phyloP scores from a whole-genome alignment of 2,888 invertebrate genomes.

The Oxycera nigricornis region DNA sequence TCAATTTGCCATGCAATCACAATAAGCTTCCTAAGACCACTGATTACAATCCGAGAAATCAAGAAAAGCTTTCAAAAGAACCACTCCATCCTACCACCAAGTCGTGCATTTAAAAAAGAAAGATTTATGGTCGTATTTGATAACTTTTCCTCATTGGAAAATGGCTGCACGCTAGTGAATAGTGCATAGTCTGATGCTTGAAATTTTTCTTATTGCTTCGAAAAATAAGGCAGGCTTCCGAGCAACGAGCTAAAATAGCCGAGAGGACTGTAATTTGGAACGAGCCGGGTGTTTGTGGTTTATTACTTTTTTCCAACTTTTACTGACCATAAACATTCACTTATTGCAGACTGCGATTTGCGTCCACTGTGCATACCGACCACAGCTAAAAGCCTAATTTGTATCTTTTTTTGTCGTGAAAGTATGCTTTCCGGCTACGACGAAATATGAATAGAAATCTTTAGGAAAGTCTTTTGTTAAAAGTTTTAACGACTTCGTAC shows the following conservation, averaged over 20 bases:
- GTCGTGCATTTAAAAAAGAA: slow-evolving; percentile 1
- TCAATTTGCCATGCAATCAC: no score
- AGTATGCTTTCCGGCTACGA: neutral
- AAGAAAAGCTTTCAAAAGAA: no score
- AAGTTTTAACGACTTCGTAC: neutral
- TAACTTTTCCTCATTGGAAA: neutral
- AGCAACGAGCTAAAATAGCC: no score
- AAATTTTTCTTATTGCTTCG: no score
- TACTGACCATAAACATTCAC: slow-evolving; percentile 6
- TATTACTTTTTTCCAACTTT: slow-evolving; percentile 3
- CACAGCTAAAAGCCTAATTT: no score
- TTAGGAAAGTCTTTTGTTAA: neutral
- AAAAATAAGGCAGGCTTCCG: no score
- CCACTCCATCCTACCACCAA: no score
- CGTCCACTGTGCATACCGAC: neutral
- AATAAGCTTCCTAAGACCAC: no score
- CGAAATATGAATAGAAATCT: neutral
- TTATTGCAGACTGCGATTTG: neutral
- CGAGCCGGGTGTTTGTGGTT: neutral
- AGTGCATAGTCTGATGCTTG: no score
- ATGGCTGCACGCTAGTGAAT: neutral
- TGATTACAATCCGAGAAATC: no score
- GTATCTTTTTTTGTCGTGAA: no score
- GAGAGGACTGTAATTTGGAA: no score
- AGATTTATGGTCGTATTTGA: neutral